A percentile compares a stretch with the other conserved stretches of the same genome.
Evolutionary conservation across 2,888 invertebrate genomes (phyloP).

Genomic region (Melanargia galathea): DNA sequence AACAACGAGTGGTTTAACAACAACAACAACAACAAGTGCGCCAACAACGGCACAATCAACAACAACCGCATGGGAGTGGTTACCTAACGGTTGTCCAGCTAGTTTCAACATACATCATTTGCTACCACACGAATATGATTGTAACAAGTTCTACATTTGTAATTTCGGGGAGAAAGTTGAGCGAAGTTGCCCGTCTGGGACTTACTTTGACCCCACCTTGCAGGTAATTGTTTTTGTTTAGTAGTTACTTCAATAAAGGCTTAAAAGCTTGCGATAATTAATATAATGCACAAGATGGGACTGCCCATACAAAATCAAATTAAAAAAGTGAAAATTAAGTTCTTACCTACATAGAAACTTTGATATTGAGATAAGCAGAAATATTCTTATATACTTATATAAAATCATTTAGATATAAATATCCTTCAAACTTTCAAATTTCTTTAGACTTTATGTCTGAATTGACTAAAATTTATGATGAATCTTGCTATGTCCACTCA

Average conservation of each 20-base stretch:
- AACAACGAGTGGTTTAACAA: neutral
- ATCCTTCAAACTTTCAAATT: no score
- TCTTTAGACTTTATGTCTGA: no score
- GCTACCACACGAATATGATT: conserved; percentile 19
- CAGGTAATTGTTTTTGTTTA: neutral
- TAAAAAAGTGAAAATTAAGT: no score
- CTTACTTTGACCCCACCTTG: conserved; percentile 1
- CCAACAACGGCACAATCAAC: neutral
- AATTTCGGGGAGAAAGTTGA: conserved; percentile 14
- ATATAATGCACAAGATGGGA: no score
- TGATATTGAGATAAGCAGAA: no score
- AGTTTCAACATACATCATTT: conserved; percentile 16
- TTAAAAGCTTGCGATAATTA: no score
- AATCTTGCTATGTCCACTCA: no score
- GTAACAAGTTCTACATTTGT: conserved; percentile 22
- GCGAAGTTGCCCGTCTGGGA: conserved; percentile 7
- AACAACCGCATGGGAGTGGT: neutral
- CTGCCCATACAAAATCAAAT: no score
- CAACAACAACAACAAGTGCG: conserved; percentile 5
- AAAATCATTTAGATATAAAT: no score
- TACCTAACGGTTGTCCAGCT: conserved; percentile 19
- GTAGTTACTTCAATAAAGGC: neutral
- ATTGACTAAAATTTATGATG: no score
- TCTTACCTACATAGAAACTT: no score
- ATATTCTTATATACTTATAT: no score